Evolutionary conservation across 2,797 vertebrate genomes (phyloP), one percentile per base, ranked within the genome.

Genomic region (Trachops cirrhosus): DNA sequence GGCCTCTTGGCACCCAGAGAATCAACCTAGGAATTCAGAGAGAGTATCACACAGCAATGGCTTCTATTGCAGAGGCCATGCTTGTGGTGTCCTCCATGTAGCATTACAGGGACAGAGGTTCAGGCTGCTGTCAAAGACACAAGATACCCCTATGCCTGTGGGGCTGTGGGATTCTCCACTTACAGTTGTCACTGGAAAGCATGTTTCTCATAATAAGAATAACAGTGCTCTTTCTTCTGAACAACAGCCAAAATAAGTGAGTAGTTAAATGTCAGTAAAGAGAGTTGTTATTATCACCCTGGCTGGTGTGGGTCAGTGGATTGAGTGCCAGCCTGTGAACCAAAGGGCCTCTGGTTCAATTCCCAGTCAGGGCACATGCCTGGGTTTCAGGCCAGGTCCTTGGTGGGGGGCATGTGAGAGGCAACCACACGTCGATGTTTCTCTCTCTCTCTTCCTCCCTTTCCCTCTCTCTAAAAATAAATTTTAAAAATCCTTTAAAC

Each of bases 101-200:
- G 7, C 8, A 86, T 15, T 73, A 73, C n/a, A 82, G 50, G 12
- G 26, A n/a, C 7, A 68, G 29, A 2, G 41, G 39, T 54, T 22
- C 10, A 90, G 48, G 4, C 78, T 85, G 29, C 52, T 89, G 18
- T 73, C 5, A 19, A 85, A 48, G 48, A 21, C 12, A 11, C 1
- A 6, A 48, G 62, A 14, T 2, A 9, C 2, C 10, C 1, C 22
- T 46, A 29, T 2, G 4, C 1, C 7, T 71, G 16, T 62, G 32
- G 21, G 2, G 22, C 0, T 2, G 0, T 46, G 7, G 21, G 4
- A 24, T 34, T 70, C 10, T 91, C 9, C 48, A 52, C 4, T 48
- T 67, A 80, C 9, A 80, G 26, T 32, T 29, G 12, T 80, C 39
- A 24, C 0, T 29, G 22, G 24, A 19, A 37, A 9, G 3, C 5